These are phyloP conservation scores for Tethya wilhelma DNA, from an alignment of 37 sponge, comb jelly and placozoan genomes.

Conservation along the genomic window DNA sequence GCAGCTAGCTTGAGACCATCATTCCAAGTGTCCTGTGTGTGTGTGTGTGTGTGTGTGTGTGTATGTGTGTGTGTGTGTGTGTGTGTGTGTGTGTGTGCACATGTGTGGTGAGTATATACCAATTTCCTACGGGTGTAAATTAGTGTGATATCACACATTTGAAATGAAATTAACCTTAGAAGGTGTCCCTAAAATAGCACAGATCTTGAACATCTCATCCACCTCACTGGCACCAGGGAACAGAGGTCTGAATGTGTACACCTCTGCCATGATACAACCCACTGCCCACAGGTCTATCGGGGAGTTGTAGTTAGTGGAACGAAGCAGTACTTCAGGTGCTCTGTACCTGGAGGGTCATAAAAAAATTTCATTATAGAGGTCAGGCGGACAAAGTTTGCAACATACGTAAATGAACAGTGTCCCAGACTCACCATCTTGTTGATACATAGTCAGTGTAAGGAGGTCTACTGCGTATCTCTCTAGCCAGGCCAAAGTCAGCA, in stretches of 20 bases:
- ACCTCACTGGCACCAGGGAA: constrained; percentile 95
- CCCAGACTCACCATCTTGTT: constrained; percentile 86
- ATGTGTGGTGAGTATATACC: too few relatives aligned
- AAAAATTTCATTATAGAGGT: background rate
- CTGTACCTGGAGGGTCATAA: constrained; percentile 77
- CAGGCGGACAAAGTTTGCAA: background rate
- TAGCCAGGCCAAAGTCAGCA: constrained; percentile 97
- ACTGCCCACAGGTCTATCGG: constrained; percentile 98
- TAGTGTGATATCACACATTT: too few relatives aligned
- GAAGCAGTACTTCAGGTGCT: constrained; percentile 92
- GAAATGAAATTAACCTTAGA: too few relatives aligned
- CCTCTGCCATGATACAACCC: constrained; percentile 94
- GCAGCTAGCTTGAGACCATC: constrained; percentile 92
- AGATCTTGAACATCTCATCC: constrained; percentile 92
- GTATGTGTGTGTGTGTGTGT: too few relatives aligned
- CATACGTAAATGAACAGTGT: background rate
- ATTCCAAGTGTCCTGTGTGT: constrained; percentile 81
- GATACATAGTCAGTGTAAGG: constrained; percentile 98
- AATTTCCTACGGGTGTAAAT: too few relatives aligned
- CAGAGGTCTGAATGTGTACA: constrained; percentile 93
- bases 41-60: too few relatives aligned
- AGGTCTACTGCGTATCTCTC: constrained; percentile 94
- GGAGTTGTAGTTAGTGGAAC: constrained; percentile 91
- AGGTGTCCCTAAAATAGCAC: constrained; percentile 91
- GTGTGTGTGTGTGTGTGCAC: too few relatives aligned